Percentiles rank a stretch among this genome's conserved stretches.
phyloP scores from a whole-genome alignment of 1,140 invertebrate species.

The Heliconius eleuchia region DNA sequence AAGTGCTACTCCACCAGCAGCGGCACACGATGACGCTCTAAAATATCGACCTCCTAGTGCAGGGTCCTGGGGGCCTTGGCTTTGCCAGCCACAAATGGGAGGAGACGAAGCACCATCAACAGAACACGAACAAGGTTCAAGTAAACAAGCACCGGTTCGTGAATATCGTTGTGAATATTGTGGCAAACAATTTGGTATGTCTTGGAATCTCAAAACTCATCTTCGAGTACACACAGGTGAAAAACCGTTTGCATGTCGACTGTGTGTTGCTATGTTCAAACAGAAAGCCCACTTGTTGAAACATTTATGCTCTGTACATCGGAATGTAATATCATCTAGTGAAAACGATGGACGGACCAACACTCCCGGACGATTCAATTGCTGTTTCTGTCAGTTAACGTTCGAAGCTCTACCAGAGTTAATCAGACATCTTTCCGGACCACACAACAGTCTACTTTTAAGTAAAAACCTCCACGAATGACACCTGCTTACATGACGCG shows the following conservation, averaged over 20 bases:
- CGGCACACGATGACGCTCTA: slow-evolving; percentile 82
- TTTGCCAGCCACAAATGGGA: slow-evolving; percentile 85
- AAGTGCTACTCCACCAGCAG: slow-evolving; percentile 81
- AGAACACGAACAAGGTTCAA: slow-evolving; percentile 80
- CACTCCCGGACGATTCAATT: slow-evolving; percentile 86
- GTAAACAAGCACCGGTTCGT: slow-evolving; percentile 84
- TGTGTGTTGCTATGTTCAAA: slow-evolving; percentile 94
- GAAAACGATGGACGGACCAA: slow-evolving; percentile 86
- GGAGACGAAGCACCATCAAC: slow-evolving; percentile 81
- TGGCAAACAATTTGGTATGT: slow-evolving; percentile 94
- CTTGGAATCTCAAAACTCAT: slow-evolving; percentile 94
- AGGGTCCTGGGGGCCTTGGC: slow-evolving; percentile 87
- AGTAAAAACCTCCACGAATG: slow-evolving; percentile 92
- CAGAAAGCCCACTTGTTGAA: slow-evolving; percentile 93
- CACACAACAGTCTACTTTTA: slow-evolving; percentile 91
- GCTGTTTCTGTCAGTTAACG: slow-evolving; percentile 91
- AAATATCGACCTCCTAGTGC: slow-evolving; percentile 87
- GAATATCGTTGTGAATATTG: slow-evolving; percentile 93
- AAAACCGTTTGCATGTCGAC: slow-evolving; percentile 92
- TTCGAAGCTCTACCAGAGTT: slow-evolving; percentile 92
- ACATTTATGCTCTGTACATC: slow-evolving; percentile 92
- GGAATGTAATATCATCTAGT: slow-evolving; percentile 89
- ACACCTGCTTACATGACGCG: slow-evolving; percentile 71
- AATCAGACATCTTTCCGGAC: slow-evolving; percentile 91
- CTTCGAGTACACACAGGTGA: slow-evolving; percentile 92